These are phyloP conservation scores for Orthosia gothica DNA, from an alignment of 2,888 invertebrate genomes.

Conservation along the genomic window DNA sequence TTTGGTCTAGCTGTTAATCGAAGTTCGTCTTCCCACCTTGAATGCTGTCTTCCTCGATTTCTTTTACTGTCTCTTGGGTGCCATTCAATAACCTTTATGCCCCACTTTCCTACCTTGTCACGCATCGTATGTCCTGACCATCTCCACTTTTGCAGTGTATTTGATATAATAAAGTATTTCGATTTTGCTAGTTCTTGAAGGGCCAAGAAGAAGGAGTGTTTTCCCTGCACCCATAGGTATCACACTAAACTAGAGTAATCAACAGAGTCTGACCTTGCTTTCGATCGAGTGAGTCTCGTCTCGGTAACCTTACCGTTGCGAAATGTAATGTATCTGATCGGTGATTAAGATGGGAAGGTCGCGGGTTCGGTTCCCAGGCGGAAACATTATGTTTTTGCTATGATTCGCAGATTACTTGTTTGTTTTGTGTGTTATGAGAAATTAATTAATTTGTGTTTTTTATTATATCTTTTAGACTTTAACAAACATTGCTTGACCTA, in stretches of 20 bases:
- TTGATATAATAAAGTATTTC: too few species aligned
- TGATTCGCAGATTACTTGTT: conserved; percentile 36
- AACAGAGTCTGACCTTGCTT: conserved; percentile 62
- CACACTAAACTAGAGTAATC: conserved; percentile 30
- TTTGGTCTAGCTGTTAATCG: too few species aligned
- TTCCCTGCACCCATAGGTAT: not conserved
- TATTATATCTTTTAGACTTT: too few species aligned
- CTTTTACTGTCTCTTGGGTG: too few species aligned
- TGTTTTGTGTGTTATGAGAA: conserved; percentile 34
- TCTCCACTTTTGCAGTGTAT: too few species aligned
- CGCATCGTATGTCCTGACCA: too few species aligned
- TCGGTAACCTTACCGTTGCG: conserved; percentile 66
- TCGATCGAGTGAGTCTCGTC: conserved; percentile 54
- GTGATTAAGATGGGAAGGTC: conserved; percentile 70
- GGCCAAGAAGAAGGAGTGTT: too few species aligned
- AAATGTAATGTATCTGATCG: conserved; percentile 71
- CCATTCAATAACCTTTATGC: too few species aligned
- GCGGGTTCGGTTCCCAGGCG: conserved; percentile 69
- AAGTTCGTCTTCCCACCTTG: too few species aligned
- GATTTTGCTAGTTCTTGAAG: too few species aligned
- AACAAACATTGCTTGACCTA: not conserved
- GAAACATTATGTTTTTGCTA: conserved; percentile 62
- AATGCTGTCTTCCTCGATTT: too few species aligned
- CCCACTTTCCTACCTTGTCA: too few species aligned
- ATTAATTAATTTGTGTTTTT: conserved; percentile 26